A percentile compares a stretch with the other conserved stretches of the same genome.
Evolutionary conservation across 1,140 invertebrate species (phyloP).

Genomic region (Leptestheria dahalacensis): DNA sequence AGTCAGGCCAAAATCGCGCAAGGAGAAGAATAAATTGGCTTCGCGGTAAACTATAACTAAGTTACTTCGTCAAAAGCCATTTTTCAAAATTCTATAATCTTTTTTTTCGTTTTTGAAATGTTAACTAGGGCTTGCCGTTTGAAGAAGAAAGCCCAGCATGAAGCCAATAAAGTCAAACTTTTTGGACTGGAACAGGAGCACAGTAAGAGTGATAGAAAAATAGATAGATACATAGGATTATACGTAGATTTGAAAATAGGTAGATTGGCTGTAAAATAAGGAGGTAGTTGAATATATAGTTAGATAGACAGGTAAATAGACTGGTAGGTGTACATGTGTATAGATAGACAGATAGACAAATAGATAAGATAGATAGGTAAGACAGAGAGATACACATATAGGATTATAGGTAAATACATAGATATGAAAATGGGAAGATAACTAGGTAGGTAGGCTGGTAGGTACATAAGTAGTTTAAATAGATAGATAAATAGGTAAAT

Average conservation of each 20-base stretch:
- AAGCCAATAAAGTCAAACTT: slow-evolving; percentile 88
- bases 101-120: slow-evolving; percentile 5
- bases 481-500: too few relatives aligned
- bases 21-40: slow-evolving; percentile 95
- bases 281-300: slow-evolving; percentile 1
- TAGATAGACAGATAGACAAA: too few relatives aligned
- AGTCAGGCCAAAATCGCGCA: slow-evolving; percentile 73
- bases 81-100: slow-evolving; percentile 12
- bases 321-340: too few relatives aligned
- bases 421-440: too few relatives aligned
- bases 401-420: too few relatives aligned
- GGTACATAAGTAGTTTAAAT: too few relatives aligned
- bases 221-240: not conserved
- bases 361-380: too few relatives aligned
- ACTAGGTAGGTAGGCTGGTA: too few relatives aligned
- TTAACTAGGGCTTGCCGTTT: slow-evolving; percentile 65
- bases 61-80: not conserved
- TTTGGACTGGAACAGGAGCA: slow-evolving; percentile 86
- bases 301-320: too few relatives aligned
- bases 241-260: slow-evolving; percentile 9
- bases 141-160: slow-evolving; percentile 89
- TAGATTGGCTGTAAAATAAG: slow-evolving; percentile 13
- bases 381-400: too few relatives aligned
- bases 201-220: slow-evolving; percentile 43
- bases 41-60: slow-evolving; percentile 41